Percentiles rank a stretch among this genome's conserved stretches.
Evolutionary conservation across 1,140 invertebrate genomes (phyloP).

Genomic region (Apis laboriosa): DNA sequence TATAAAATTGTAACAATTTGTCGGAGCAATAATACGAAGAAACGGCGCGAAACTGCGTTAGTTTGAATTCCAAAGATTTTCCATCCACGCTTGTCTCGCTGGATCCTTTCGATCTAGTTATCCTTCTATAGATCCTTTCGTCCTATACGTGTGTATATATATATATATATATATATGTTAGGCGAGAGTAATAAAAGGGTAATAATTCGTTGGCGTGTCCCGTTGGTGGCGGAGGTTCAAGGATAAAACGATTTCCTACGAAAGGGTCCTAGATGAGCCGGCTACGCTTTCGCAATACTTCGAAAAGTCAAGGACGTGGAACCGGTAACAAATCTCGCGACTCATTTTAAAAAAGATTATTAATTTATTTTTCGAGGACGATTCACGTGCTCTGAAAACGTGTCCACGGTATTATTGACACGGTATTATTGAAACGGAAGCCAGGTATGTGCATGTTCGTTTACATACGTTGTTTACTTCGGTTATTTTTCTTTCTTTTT

Average conservation of each 20-base stretch:
- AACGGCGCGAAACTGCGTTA: neutral
- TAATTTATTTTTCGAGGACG: neutral
- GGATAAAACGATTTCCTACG: conserved; percentile 43
- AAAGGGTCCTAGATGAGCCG: conserved; percentile 38
- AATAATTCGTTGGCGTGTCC: neutral
- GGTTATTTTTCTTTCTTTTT: too few species aligned
- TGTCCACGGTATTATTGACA: neutral
- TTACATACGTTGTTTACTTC: too few species aligned
- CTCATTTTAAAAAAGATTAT: conserved; percentile 19
- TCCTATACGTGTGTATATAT: too few species aligned
- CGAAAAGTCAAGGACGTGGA: conserved; percentile 46
- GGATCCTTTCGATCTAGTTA: neutral
- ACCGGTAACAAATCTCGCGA: conserved; percentile 27
- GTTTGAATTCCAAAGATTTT: neutral
- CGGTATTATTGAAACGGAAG: too few species aligned
- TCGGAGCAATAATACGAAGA: neutral
- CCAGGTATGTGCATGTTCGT: too few species aligned
- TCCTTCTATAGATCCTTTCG: neutral
- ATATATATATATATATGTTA: neutral
- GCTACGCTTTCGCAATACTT: conserved; percentile 41
- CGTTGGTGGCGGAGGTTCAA: conserved; percentile 36
- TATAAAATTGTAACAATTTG: neutral
- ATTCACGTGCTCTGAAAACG: neutral
- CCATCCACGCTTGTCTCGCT: neutral
- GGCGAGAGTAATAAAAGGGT: neutral